Conservation (phyloP, 23 tunicate species). For the Corella eumyota region DNA sequence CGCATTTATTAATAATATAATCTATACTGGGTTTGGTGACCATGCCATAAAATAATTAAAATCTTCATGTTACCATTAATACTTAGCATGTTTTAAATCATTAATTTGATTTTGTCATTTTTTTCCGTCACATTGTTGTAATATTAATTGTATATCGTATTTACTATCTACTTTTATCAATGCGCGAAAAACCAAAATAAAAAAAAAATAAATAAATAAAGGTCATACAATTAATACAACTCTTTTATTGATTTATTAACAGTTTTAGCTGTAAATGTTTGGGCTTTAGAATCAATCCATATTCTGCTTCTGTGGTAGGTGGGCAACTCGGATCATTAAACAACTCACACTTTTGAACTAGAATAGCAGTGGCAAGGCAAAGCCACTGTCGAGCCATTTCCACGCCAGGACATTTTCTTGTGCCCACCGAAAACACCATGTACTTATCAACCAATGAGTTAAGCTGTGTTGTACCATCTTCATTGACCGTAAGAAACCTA, state of each 20-base stretch:
- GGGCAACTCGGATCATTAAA: slow-evolving; percentile 14
- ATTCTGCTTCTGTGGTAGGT: slow-evolving; percentile 16
- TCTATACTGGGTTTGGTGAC: no score
- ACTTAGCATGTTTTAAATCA: no score
- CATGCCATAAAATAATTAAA: no score
- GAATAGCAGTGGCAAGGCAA: slow-evolving; percentile 12
- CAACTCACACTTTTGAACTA: slow-evolving; percentile 21
- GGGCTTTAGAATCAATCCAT: slow-evolving; percentile 38
- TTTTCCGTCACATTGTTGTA: no score
- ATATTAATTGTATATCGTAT: no score
- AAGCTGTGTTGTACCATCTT: slow-evolving; percentile 4
- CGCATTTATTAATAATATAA: no score
- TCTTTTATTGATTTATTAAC: not conserved
- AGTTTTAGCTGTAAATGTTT: slow-evolving; percentile 13
- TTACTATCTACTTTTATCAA: no score
- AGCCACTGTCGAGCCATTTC: slow-evolving; percentile 26
- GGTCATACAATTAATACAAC: not conserved
- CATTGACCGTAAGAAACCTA: slow-evolving; percentile 18
- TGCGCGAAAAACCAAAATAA: no score
- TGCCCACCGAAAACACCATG: slow-evolving; percentile 32
- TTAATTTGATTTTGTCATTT: no score
- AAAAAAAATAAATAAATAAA: not conserved
- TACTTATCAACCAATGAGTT: slow-evolving; percentile 15
- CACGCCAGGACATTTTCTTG: slow-evolving; percentile 45
- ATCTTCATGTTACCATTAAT: no score